Percentiles rank a stretch among this genome's conserved stretches.
Conservation (phyloP, 92 coral and sea anemone genomes). For the Parazoanthus swiftii region DNA sequence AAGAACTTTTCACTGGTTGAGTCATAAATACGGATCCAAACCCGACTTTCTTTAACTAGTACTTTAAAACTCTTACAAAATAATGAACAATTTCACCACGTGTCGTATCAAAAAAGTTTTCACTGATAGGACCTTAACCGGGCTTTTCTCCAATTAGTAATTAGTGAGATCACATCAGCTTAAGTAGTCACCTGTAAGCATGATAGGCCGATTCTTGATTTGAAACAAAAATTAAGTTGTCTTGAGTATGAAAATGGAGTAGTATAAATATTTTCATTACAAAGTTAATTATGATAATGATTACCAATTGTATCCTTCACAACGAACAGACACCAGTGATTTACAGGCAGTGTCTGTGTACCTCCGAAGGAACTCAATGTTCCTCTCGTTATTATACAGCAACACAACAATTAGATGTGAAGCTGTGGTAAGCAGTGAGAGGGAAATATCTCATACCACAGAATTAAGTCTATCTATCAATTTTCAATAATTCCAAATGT, state of each 20-base stretch:
- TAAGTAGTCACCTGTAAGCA: too few species aligned
- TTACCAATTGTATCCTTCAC: not conserved
- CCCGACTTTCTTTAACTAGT: not conserved
- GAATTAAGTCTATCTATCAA: not conserved
- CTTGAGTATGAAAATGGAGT: too few species aligned
- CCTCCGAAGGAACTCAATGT: conserved; percentile 14
- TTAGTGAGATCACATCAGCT: too few species aligned
- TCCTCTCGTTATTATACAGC: conserved; percentile 34
- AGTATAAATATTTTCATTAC: too few species aligned
- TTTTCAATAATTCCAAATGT: too few species aligned
- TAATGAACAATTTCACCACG: too few species aligned
- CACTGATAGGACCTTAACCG: not conserved
- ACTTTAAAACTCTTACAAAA: too few species aligned
- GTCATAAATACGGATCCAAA: not conserved
- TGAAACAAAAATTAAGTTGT: too few species aligned
- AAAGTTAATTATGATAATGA: too few species aligned
- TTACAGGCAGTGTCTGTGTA: conserved; percentile 22
- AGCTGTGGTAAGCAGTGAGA: conserved; percentile 42
- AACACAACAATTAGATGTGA: conserved; percentile 11
- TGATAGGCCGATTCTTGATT: too few species aligned
- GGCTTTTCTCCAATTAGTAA: too few species aligned
- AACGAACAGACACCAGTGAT: conserved; percentile 20
- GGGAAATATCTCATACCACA: not conserved
- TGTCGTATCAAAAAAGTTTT: not conserved
- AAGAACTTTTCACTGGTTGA: not conserved